A percentile compares a stretch with the other conserved stretches of the same genome.
These are phyloP conservation scores for Alligator mississippiensis DNA, from an alignment of 2,113 vertebrate genomes.

Conservation along the genomic window DNA sequence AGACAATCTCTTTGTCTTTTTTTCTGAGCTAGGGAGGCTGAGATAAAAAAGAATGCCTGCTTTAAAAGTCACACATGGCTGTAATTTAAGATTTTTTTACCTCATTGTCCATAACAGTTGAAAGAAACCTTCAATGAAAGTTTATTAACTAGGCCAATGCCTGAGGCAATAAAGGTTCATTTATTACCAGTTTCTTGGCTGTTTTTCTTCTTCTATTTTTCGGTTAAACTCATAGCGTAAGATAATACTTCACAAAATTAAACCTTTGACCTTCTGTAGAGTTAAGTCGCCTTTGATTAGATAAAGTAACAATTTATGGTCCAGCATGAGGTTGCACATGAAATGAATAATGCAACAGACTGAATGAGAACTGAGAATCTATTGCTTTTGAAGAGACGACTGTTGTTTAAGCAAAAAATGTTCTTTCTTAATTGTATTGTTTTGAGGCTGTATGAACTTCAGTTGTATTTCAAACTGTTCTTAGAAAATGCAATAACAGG, in stretches of 20 bases:
- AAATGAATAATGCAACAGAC: conserved; percentile 86
- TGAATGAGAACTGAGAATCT: conserved; percentile 77
- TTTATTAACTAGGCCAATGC: conserved; percentile 89
- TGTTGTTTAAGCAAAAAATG: conserved; percentile 74
- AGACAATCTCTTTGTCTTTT: conserved; percentile 79
- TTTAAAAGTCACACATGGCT: conserved; percentile 90
- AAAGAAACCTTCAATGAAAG: conserved; percentile 90
- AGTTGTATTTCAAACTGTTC: conserved; percentile 71
- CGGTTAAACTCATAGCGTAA: conserved; percentile 87
- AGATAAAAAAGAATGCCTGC: conserved; percentile 87
- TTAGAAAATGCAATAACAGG: conserved; percentile 46
- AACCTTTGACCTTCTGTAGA: conserved; percentile 88
- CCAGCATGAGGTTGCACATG: conserved; percentile 84
- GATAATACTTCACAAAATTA: conserved; percentile 90
- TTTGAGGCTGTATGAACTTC: conserved; percentile 70
- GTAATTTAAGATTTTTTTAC: conserved; percentile 87
- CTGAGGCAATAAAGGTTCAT: conserved; percentile 87
- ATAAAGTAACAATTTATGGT: conserved; percentile 90
- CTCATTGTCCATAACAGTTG: conserved; percentile 88
- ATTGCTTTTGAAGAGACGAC: conserved; percentile 84
- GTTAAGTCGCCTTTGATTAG: conserved; percentile 89
- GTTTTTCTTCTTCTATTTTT: conserved; percentile 90
- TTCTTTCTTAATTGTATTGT: conserved; percentile 75
- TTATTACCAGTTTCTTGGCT: conserved; percentile 88
- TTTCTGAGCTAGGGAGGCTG: conserved; percentile 75